Percentiles rank a stretch among this genome's conserved stretches.
Conservation (phyloP, 2,888 invertebrate species). For the Dastarcus helophoroides region DNA sequence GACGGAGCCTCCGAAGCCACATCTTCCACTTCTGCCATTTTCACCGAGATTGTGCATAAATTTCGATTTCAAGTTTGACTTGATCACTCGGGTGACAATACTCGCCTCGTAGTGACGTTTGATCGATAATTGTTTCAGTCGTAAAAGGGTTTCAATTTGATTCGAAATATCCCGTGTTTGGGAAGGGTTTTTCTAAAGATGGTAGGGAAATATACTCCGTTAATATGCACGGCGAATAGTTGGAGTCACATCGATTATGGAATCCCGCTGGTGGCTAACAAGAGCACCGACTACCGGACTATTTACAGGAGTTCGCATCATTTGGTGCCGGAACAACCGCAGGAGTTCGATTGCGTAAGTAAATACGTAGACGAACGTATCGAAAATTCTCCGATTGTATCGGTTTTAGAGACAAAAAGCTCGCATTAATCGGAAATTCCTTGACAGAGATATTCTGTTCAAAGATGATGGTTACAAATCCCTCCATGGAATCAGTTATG, state of each 20-base stretch:
- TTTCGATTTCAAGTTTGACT: too few relatives aligned
- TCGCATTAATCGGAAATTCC: slow-evolving; percentile 20
- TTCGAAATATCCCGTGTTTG: too few relatives aligned
- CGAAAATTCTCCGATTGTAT: slow-evolving; percentile 1
- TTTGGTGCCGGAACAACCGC: slow-evolving; percentile 24
- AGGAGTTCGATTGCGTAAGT: slow-evolving; percentile 31
- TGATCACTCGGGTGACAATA: too few relatives aligned
- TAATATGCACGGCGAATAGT: slow-evolving; percentile 25
- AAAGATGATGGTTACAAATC: slow-evolving; percentile 21
- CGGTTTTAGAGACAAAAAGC: slow-evolving; percentile 25
- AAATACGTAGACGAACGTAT: slow-evolving; percentile 7
- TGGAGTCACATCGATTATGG: slow-evolving; percentile 29
- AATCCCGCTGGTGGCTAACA: slow-evolving; percentile 26
- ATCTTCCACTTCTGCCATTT: too few relatives aligned
- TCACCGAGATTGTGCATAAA: too few relatives aligned
- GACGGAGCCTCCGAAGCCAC: too few relatives aligned
- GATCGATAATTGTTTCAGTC: too few relatives aligned
- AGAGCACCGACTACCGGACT: slow-evolving; percentile 30
- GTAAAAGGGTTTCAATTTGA: too few relatives aligned
- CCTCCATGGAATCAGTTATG: slow-evolving; percentile 17
- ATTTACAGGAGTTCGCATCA: slow-evolving; percentile 24
- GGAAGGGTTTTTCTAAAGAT: too few relatives aligned
- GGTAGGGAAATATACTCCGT: too few relatives aligned
- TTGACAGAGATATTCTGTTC: slow-evolving; percentile 19
- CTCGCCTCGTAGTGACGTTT: too few relatives aligned